These are phyloP conservation scores for Merops nubicus DNA, from an alignment of 2,113 vertebrate genomes.

Conservation along the genomic window DNA sequence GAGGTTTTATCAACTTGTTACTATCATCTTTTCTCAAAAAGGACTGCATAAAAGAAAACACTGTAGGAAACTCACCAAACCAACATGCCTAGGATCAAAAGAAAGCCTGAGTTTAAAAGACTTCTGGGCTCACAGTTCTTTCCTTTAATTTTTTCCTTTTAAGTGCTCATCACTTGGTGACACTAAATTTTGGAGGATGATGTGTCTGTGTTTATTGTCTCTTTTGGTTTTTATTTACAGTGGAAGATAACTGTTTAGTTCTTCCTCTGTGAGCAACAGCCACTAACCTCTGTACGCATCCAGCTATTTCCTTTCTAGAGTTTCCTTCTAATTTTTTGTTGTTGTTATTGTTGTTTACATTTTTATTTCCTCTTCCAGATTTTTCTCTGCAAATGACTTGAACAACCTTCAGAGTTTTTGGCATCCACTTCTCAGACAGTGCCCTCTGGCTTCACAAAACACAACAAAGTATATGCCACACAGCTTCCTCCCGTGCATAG, in stretches of 20 bases:
- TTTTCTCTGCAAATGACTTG: neutral
- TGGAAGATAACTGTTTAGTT: neutral
- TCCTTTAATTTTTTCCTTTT: neutral
- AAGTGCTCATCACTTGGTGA: neutral
- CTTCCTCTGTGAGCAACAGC: neutral
- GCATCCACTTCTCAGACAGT: neutral
- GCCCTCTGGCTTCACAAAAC: neutral
- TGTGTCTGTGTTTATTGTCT: neutral
- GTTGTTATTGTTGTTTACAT: too few relatives aligned
- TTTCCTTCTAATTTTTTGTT: neutral
- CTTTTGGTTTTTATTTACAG: neutral
- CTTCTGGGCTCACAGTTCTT: neutral
- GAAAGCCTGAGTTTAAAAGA: neutral
- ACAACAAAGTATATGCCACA: neutral
- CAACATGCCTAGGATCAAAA: neutral
- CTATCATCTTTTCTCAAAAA: neutral
- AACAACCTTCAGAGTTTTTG: neutral
- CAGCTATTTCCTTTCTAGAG: neutral
- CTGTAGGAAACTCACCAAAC: neutral
- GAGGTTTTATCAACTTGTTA: conserved; percentile 13
- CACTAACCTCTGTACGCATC: neutral
- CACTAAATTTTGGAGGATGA: neutral
- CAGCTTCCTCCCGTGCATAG: neutral
- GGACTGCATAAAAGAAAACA: neutral
- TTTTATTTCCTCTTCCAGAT: neutral